These are phyloP conservation scores for Heliconius hermathena DNA, from an alignment of 1,140 invertebrate species.

Conservation along the genomic window DNA sequence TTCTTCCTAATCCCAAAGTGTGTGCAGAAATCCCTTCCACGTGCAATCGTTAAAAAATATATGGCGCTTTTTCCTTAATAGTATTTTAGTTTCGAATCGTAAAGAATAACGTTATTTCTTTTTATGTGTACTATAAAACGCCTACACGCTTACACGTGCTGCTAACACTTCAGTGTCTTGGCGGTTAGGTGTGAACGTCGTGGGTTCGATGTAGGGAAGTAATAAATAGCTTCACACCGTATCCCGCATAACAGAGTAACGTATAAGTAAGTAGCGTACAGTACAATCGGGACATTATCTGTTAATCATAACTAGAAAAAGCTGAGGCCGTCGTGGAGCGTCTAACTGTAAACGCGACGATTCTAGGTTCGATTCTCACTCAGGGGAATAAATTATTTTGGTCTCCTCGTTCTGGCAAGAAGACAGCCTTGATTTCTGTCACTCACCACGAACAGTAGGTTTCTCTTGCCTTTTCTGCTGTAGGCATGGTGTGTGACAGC, in stretches of 20 bases:
- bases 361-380: background rate
- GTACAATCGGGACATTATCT: no score
- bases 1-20: no score
- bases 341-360: background rate
- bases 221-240: background rate
- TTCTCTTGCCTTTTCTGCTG: no score
- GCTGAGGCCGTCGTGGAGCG: background rate
- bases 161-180: background rate
- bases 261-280: no score
- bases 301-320: no score
- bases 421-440: no score
- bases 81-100: conserved; percentile 5
- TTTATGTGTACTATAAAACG: background rate
- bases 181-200: background rate
- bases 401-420: no score
- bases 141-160: background rate
- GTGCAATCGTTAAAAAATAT: background rate
- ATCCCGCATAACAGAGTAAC: no score
- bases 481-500: no score
- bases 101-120: background rate
- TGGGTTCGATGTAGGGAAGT: background rate
- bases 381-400: no score
- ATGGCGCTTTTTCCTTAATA: background rate
- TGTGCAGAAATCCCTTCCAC: background rate
- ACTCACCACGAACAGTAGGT: no score